These are phyloP conservation scores for Pandemis cinnamomeana DNA, from an alignment of 2,888 invertebrate species.

Conservation along the genomic window DNA sequence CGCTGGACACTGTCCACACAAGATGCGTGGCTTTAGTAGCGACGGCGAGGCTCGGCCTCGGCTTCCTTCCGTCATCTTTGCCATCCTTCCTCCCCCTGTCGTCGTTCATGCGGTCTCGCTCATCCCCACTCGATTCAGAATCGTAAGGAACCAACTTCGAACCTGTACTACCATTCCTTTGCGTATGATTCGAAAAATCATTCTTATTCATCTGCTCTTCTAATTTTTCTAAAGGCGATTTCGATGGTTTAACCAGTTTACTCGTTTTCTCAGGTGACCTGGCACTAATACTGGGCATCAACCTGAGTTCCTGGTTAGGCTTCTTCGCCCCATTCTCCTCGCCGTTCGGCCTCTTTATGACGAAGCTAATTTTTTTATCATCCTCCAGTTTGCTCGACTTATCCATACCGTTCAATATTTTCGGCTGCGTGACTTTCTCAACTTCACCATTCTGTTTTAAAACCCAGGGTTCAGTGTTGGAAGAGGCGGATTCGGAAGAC, in stretches of 20 bases:
- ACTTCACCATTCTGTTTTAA: slow-evolving; percentile 80
- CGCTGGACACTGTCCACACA: slow-evolving; percentile 77
- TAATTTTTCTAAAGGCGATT: slow-evolving; percentile 75
- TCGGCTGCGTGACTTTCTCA: slow-evolving; percentile 68
- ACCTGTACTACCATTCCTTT: slow-evolving; percentile 61
- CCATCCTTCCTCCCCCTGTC: slow-evolving; percentile 46
- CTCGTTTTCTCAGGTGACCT: slow-evolving; percentile 64
- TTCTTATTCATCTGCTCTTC: slow-evolving; percentile 78
- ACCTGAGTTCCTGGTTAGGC: slow-evolving; percentile 64
- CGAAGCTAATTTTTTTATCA: slow-evolving; percentile 69
- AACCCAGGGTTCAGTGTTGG: slow-evolving; percentile 75
- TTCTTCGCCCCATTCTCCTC: slow-evolving; percentile 65
- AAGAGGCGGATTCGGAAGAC: slow-evolving; percentile 59
- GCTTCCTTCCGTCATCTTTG: slow-evolving; percentile 54
- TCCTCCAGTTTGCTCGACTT: slow-evolving; percentile 63
- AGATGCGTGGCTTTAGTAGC: slow-evolving; percentile 74
- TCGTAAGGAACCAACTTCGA: slow-evolving; percentile 85
- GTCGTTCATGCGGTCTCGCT: slow-evolving; percentile 55
- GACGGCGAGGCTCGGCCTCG: slow-evolving; percentile 68
- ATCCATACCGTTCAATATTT: slow-evolving; percentile 66
- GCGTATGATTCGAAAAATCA: slow-evolving; percentile 58
- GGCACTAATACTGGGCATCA: slow-evolving; percentile 48
- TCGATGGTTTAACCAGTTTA: slow-evolving; percentile 67
- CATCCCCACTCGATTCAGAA: slow-evolving; percentile 83
- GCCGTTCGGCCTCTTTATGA: slow-evolving; percentile 66